Base-by-base conservation (phyloP, 2,888 invertebrate species). In the Clitarchus hookeri region DNA sequence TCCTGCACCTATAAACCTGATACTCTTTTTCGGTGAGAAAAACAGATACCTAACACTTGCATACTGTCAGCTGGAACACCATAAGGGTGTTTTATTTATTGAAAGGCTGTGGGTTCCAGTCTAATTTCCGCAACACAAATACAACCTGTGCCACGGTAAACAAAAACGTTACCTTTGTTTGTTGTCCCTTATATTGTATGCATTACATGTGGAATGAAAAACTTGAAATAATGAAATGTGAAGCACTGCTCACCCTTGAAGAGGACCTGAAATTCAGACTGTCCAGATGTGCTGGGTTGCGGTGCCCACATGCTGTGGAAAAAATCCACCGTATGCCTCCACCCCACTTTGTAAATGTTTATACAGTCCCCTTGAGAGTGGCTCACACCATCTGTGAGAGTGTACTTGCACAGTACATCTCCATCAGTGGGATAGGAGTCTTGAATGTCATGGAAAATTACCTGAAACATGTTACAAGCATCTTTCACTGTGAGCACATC, bases 371-470 rank as follows among this genome's bases (percentile, higher is more conserved):
- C 87, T 16, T 83, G 85, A 12, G 86, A 65, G 9, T 84, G 78
- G 16, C 84, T 87, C 13, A 88, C 86, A 12, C 87, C 88, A 65
- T 86, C 85, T 48, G 88, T 88, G 53, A 88, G 85, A 2, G 88
- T 86, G 78, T 88, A 88, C n/a, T 87, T 86, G 44, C 88, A 88
- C 53, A 86, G 86, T 26, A 88, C 86, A 83, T 88, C 88, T 12
- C 87, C 88, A 85, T 88, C 88, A 13, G 88, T 88, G 13, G 88
- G 87, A 84, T 88, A 88, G 11, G 87, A 85, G 48, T 87, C 87
- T 44, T 86, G 84, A 25, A 88, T 86, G 54, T 88, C 88, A 83
- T 88, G 88, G 65, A 88, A 88, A 44, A 88, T 87, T 13, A 88
- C 88, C 88, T 88, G 80, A 13, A 87, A 86, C 36, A 53, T 11